phyloP scores from a whole-genome alignment of 2,888 invertebrate genomes.

The Lamellibrachia columna region DNA sequence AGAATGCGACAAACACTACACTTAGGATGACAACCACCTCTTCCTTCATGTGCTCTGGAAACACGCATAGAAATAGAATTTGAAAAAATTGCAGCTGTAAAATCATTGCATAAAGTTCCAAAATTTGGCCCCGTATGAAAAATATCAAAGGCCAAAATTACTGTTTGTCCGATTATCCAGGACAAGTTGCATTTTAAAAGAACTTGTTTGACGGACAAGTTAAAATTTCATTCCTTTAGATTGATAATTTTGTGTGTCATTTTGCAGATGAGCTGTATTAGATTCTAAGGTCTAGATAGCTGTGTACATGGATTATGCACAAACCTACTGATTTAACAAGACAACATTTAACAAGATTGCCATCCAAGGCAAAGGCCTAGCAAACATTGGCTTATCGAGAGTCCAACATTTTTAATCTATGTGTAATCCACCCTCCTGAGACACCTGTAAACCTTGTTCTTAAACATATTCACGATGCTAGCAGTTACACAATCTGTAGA shows the following conservation, averaged over 20 bases:
- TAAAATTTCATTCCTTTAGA: neutral
- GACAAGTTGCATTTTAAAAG: neutral
- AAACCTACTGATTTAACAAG: no score
- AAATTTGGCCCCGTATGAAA: neutral
- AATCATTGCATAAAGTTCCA: neutral
- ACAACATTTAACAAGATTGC: no score
- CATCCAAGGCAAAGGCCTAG: no score
- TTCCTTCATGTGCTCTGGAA: constrained; percentile 65
- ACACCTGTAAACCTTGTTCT: no score
- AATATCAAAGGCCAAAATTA: neutral
- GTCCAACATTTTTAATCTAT: no score
- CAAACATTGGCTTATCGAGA: no score
- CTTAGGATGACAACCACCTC: constrained; percentile 64
- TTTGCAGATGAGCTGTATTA: no score
- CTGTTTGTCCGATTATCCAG: neutral
- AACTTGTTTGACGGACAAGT: neutral
- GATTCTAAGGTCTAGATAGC: no score
- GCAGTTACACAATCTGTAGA: no score
- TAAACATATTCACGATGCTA: no score
- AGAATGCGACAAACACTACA: constrained; percentile 65
- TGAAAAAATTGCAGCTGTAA: neutral
- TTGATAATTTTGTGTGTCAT: neutral
- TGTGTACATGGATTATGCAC: no score
- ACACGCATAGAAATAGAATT: constrained; percentile 31
- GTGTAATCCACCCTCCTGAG: no score